phyloP scores from a whole-genome alignment of 2,113 vertebrate genomes.

The Coryphaenoides rupestris region DNA sequence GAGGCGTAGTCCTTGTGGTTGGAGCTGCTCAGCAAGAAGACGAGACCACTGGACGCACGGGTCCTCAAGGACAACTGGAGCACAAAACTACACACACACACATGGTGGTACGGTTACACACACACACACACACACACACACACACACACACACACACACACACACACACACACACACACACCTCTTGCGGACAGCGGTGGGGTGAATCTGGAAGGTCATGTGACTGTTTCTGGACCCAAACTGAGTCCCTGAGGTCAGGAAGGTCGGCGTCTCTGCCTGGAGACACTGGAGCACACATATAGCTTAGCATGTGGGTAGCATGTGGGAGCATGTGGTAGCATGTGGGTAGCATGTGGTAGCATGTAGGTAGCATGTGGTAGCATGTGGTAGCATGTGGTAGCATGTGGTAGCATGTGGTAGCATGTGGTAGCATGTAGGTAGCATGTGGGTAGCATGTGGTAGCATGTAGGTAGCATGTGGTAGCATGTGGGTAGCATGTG shows the following conservation, averaged over 20 bases:
- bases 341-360: too few species aligned
- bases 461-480: too few species aligned
- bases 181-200: conserved; percentile 78
- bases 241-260: conserved; percentile 73
- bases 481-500: too few species aligned
- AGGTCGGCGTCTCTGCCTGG: conserved; percentile 47
- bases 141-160: background rate
- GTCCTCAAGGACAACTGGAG: conserved; percentile 82
- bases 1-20: conserved; percentile 84
- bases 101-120: too few species aligned
- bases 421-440: too few species aligned
- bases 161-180: conserved; percentile 39
- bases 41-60: conserved; percentile 76
- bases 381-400: too few species aligned
- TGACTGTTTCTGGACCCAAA: conserved; percentile 87
- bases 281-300: conserved; percentile 57
- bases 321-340: too few species aligned
- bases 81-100: conserved; percentile 68
- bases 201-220: conserved; percentile 79
- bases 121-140: background rate
- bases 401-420: too few species aligned
- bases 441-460: too few species aligned
- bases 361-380: too few species aligned
- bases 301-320: too few species aligned
- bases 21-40: conserved; percentile 82